These are phyloP conservation scores for Drosophila sordidula DNA, from an alignment of 2,888 invertebrate species.

Conservation along the genomic window DNA sequence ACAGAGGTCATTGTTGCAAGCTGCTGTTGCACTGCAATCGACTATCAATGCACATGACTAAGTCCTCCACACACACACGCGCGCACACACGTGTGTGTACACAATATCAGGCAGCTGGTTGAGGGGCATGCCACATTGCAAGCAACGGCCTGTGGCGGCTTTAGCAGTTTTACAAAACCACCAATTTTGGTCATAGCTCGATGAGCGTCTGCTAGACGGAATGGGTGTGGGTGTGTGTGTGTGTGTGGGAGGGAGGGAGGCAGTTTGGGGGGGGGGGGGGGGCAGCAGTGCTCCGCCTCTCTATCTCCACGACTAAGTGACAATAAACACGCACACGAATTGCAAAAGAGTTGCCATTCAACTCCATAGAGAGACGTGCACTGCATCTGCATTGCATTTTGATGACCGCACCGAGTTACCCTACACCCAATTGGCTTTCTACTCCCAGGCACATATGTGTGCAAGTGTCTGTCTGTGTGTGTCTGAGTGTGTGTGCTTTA, in stretches of 20 bases:
- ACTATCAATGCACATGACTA: conserved; percentile 70
- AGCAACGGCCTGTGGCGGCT: conserved; percentile 58
- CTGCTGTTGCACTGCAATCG: conserved; percentile 64
- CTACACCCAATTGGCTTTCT: conserved; percentile 66
- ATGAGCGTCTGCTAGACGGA: conserved; percentile 37
- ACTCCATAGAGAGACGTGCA: conserved; percentile 44
- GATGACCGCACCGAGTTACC: conserved; percentile 53
- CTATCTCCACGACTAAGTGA: conserved; percentile 53
- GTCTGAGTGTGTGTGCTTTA: conserved; percentile 15
- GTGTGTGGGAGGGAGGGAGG: no score
- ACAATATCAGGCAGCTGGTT: conserved; percentile 22
- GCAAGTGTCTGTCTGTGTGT: neutral
- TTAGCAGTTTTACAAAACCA: conserved; percentile 74
- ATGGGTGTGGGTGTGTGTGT: conserved; percentile 1
- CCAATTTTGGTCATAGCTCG: conserved; percentile 71
- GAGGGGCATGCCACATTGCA: conserved; percentile 31
- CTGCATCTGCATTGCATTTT: conserved; percentile 59
- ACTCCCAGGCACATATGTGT: conserved; percentile 1
- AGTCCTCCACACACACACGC: conserved; percentile 19
- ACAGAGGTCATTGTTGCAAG: conserved; percentile 60
- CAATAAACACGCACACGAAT: conserved; percentile 69
- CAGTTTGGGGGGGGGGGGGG: no score
- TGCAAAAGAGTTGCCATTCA: conserved; percentile 55
- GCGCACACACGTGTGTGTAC: conserved; percentile 20
- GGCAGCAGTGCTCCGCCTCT: neutral